Evolutionary conservation across 2,113 vertebrate species (phyloP).

Genomic region (Strix aluco): DNA sequence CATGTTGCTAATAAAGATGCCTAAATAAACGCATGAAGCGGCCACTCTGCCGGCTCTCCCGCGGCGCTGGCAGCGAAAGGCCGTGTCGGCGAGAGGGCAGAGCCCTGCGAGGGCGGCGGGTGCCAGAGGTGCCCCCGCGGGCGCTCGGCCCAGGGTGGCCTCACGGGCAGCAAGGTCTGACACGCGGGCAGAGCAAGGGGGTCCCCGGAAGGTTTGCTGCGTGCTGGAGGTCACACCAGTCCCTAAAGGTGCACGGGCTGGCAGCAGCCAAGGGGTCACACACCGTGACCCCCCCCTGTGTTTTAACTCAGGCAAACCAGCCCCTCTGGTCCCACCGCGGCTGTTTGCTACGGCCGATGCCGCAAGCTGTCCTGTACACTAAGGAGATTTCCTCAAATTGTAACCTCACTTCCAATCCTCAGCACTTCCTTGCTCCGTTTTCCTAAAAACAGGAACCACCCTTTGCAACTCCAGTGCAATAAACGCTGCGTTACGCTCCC

Average conservation of each 20-base stretch:
- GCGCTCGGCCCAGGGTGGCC: rapidly evolving
- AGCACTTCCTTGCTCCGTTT: rapidly evolving
- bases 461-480: rapidly evolving
- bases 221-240: background rate
- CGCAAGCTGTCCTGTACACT: background rate
- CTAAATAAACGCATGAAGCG: rapidly evolving
- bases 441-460: background rate
- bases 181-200: too few relatives aligned
- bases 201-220: rapidly evolving
- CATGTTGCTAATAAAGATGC: background rate
- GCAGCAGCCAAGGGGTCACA: background rate
- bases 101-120: background rate
- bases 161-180: too few relatives aligned
- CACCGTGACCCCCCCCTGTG: background rate
- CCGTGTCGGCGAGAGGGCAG: rapidly evolving
- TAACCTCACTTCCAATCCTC: rapidly evolving
- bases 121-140: background rate
- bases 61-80: rapidly evolving
- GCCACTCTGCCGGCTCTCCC: background rate
- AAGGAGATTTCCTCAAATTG: background rate
- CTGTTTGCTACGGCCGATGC: rapidly evolving
- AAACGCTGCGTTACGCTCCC: rapidly evolving
- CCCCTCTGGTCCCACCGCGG: rapidly evolving
- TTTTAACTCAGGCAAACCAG: rapidly evolving
- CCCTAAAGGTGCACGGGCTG: rapidly evolving